Evolutionary conservation across 2,888 invertebrate genomes (phyloP).

Genomic region (Lasioglossum malachurum): DNA sequence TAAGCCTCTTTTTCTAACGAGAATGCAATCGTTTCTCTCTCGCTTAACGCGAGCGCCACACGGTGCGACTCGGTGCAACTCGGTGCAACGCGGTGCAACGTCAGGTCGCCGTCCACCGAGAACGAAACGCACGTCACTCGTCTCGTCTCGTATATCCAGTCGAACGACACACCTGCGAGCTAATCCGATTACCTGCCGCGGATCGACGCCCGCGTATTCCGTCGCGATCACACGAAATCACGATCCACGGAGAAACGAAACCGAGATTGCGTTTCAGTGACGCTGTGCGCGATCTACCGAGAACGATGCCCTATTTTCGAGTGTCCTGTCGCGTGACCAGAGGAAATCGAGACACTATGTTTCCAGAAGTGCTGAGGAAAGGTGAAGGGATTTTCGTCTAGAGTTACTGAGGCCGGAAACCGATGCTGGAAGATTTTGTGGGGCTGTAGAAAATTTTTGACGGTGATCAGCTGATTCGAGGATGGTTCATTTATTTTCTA

Average conservation of each 20-base stretch:
- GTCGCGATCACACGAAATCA: slow-evolving; percentile 53
- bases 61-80: not conserved
- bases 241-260: slow-evolving; percentile 36
- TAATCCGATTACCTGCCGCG: slow-evolving; percentile 69
- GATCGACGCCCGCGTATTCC: slow-evolving; percentile 46
- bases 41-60: slow-evolving; percentile 8
- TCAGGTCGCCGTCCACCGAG: slow-evolving; percentile 27
- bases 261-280: slow-evolving; percentile 42
- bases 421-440: too few relatives aligned
- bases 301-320: slow-evolving; percentile 34
- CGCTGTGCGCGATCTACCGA: slow-evolving; percentile 15
- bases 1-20: slow-evolving; percentile 49
- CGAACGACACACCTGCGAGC: slow-evolving; percentile 63
- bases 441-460: not conserved
- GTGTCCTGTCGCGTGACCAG: slow-evolving; percentile 22
- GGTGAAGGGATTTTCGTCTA: not conserved
- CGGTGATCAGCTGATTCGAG: not conserved
- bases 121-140: slow-evolving; percentile 39
- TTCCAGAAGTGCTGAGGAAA: not conserved
- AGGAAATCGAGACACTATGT: not conserved
- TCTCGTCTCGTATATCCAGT: slow-evolving; percentile 20
- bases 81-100: not conserved
- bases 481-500: not conserved
- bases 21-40: slow-evolving; percentile 35
- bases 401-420: too few relatives aligned